Evolutionary conservation across 2,113 vertebrate species (phyloP).

Genomic region (Galemys pyrenaicus): DNA sequence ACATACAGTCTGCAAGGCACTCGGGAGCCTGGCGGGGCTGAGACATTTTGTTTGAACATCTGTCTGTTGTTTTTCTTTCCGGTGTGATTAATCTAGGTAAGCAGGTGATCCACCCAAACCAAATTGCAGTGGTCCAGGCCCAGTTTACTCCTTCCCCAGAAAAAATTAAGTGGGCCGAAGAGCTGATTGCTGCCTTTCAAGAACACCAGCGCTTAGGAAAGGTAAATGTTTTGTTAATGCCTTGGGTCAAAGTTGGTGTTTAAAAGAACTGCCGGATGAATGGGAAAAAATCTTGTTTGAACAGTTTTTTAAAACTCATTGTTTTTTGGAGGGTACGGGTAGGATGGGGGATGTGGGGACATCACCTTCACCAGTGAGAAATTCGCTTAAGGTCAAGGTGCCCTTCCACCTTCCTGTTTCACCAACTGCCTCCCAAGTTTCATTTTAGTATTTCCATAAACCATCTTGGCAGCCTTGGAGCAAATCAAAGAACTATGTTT

Average conservation of each 20-base stretch:
- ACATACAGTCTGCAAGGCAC: conserved; percentile 77
- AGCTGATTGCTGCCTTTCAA: conserved; percentile 95
- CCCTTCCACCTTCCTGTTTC: neutral
- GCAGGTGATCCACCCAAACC: conserved; percentile 98
- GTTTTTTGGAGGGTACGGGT: neutral
- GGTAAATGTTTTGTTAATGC: conserved; percentile 87
- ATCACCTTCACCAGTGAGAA: conserved; percentile 49
- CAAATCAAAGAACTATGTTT: conserved; percentile 67
- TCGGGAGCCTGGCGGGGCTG: conserved; percentile 80
- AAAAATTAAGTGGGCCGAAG: conserved; percentile 94
- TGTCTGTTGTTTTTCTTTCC: conserved; percentile 83
- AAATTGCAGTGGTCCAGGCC: conserved; percentile 94
- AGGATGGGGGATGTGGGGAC: neutral
- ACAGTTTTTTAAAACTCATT: conserved; percentile 36
- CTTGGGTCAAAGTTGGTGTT: conserved; percentile 59
- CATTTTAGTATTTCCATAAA: conserved; percentile 60
- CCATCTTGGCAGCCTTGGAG: neutral
- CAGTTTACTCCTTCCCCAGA: conserved; percentile 95
- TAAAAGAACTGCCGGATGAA: neutral
- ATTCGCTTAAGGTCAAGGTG: neutral
- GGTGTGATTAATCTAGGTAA: conserved; percentile 91
- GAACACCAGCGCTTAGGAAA: conserved; percentile 96
- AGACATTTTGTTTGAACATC: conserved; percentile 85
- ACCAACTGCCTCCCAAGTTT: neutral
- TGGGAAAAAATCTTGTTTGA: neutral